Base-by-base conservation (phyloP, 2,888 invertebrate species). In the Drosophila imparisetae region DNA sequence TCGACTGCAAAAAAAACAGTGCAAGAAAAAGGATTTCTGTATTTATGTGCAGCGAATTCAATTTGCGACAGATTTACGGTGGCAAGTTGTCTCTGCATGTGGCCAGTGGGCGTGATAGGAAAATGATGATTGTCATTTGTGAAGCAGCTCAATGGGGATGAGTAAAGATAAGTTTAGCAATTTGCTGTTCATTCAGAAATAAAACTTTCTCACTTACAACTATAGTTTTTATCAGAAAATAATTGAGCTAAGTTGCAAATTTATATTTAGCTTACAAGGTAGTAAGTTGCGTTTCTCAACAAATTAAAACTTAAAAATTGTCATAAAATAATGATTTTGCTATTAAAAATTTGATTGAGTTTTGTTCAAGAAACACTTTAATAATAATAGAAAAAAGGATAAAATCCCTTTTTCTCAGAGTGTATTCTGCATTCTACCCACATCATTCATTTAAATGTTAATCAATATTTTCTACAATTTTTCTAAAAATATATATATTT, bases 1-100 rank as follows among this genome's bases (percentile, higher is more conserved):
- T 52, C 64, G 29, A 48, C 32, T 29, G 32, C 15, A 30, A 60
- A 45, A 45, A 45, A 48, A 60, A 49, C 45, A 36, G 36, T 29
- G n/a, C 15, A 34, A 49, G 11, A 49, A 58, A 21, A 32, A 45
- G 61, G n/a, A 70, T 66, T 66, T 66, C 53, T 62, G 32, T 53
- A n/a, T 54, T 58, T 70, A 52, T 40, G 49, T 49, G 66, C 18
- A 27, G 11, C 11, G 71, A 52, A 75, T 75, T 74, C 62, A 70
- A 70, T 66, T 66, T 61, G 40, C 40, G 42, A 13, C 40, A 40
- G 48, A 59, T 61, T 58, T 45, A 18, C 40, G 11, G 69, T 27
- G n/a, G 27, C n/a, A 59, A 48, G 15, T 45, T 45, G 55, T 34
- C 18, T 27, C 18, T 27, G 30, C 67, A 21, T 48, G 13, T 34